A percentile compares a stretch with the other conserved stretches of the same genome.
Conservation (phyloP, 2,113 vertebrate species). For the Thalassarche chlororhynchos region DNA sequence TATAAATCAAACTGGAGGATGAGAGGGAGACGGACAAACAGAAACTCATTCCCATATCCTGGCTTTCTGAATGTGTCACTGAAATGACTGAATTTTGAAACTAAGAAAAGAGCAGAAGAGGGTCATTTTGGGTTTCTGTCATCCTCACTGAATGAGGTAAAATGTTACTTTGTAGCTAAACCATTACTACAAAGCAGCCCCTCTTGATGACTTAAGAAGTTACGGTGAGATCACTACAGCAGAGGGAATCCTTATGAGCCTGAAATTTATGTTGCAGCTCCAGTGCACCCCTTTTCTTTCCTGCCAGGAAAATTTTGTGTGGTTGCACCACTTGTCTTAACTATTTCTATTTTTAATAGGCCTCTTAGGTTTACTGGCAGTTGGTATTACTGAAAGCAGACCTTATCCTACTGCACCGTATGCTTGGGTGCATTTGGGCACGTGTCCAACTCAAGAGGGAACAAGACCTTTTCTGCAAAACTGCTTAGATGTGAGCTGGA, state of each 20-base stretch:
- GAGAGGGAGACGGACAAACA: neutral
- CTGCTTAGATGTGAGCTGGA: neutral
- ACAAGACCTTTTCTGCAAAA: neutral
- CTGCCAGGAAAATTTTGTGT: neutral
- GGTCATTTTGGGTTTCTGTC: neutral
- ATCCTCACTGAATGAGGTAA: neutral
- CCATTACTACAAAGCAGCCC: neutral
- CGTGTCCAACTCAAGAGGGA: neutral
- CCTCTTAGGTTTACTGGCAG: conserved; percentile 13
- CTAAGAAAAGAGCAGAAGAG: neutral
- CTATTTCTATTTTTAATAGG: conserved; percentile 30
- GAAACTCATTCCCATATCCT: neutral
- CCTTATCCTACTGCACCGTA: neutral
- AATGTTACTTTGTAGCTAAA: neutral
- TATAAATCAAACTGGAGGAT: neutral
- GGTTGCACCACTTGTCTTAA: neutral
- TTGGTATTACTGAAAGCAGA: neutral
- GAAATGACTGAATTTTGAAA: neutral
- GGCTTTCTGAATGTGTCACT: neutral
- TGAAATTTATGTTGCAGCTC: neutral
- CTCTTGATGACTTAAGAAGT: neutral
- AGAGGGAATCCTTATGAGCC: neutral
- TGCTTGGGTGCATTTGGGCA: neutral
- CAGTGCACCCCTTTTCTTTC: neutral
- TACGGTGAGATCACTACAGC: neutral